phyloP scores from a whole-genome alignment of 2,113 vertebrate species.

The Paracanthobrama guichenoti region DNA sequence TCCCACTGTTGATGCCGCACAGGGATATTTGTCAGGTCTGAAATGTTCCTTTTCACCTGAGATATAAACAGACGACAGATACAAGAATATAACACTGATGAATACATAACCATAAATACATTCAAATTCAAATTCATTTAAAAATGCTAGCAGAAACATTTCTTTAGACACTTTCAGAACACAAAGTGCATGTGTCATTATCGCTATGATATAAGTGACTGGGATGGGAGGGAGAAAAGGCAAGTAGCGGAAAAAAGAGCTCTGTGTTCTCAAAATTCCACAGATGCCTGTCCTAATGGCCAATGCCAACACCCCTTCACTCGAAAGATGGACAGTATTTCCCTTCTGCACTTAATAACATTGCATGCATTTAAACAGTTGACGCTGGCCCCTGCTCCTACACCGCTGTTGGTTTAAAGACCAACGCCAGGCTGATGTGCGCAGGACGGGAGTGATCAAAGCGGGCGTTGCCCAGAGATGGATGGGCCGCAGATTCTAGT shows the following conservation, averaged over 20 bases:
- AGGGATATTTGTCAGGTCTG: constrained; percentile 97
- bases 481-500: constrained; percentile 81
- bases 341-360: constrained; percentile 94
- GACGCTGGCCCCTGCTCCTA: constrained; percentile 74
- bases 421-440: constrained; percentile 97
- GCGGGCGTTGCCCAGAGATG: constrained; percentile 78
- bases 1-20: constrained; percentile 98
- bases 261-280: constrained; percentile 79
- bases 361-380: constrained; percentile 89
- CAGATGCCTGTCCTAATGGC: constrained; percentile 88
- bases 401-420: constrained; percentile 89
- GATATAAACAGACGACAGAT: constrained; percentile 39
- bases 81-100: neutral
- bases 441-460: constrained; percentile 93
- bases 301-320: constrained; percentile 82
- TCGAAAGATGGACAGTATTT: constrained; percentile 97
- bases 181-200: neutral
- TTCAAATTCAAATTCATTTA: neutral
- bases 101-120: neutral
- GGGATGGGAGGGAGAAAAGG: constrained; percentile 33
- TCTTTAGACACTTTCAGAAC: neutral
- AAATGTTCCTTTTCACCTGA: constrained; percentile 95
- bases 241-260: constrained; percentile 42
- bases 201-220: constrained; percentile 45
- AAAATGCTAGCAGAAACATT: constrained; percentile 7